A percentile compares a stretch with the other conserved stretches of the same genome.
Conservation (phyloP, 2,888 invertebrate species). For the Pseudococcus jackbeardsleyi region DNA sequence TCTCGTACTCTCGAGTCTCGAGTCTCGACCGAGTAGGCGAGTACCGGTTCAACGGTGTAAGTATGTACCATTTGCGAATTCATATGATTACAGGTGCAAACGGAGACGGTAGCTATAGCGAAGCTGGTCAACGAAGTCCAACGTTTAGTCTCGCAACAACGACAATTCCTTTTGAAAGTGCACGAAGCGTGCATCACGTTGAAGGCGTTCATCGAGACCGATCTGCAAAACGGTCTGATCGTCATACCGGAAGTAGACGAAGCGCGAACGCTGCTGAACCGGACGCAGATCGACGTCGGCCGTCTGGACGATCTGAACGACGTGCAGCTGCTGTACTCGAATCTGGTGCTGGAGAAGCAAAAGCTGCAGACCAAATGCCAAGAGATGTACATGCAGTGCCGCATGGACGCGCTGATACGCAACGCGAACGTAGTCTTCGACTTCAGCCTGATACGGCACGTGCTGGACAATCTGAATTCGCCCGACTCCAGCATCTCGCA, state of each 20-base stretch:
- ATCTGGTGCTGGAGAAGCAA: constrained; percentile 77
- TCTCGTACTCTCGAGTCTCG: too few relatives aligned
- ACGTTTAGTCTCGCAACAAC: constrained; percentile 79
- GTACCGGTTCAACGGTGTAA: too few relatives aligned
- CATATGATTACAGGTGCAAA: constrained; percentile 72
- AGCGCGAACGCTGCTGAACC: constrained; percentile 76
- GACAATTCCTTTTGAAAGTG: constrained; percentile 80
- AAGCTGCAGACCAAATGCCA: constrained; percentile 76
- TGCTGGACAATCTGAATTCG: constrained; percentile 76
- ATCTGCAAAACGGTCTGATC: constrained; percentile 78
- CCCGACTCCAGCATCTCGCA: constrained; percentile 72
- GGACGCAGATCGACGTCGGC: constrained; percentile 75
- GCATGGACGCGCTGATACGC: constrained; percentile 79
- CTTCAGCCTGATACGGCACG: constrained; percentile 78
- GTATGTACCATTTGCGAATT: too few relatives aligned
- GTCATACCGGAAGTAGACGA: constrained; percentile 78
- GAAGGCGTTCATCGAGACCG: constrained; percentile 82
- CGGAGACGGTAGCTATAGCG: constrained; percentile 78
- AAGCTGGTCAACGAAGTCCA: constrained; percentile 80
- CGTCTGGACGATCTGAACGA: constrained; percentile 75
- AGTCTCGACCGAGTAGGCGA: too few relatives aligned
- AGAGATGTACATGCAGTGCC: constrained; percentile 80
- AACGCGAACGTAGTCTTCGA: constrained; percentile 79
- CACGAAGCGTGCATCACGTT: constrained; percentile 81
- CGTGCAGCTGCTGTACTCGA: constrained; percentile 76